A percentile compares a stretch with the other conserved stretches of the same genome.
phyloP scores from a whole-genome alignment of 2,888 invertebrate species.

The Drosophila tanythrix region DNA sequence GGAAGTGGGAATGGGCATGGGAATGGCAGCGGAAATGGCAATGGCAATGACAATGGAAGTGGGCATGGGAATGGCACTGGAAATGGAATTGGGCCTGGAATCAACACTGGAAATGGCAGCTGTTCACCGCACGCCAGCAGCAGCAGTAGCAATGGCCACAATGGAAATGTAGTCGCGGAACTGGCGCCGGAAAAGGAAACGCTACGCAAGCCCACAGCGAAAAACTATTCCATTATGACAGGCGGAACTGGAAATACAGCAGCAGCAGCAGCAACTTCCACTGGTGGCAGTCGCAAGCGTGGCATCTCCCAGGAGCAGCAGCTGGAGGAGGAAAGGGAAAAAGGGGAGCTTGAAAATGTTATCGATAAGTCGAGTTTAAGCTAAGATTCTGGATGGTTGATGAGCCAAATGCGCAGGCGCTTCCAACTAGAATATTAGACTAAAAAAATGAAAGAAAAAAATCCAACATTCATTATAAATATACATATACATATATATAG shows the following conservation, averaged over 20 bases:
- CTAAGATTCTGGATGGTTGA: conserved; percentile 8
- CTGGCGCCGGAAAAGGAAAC: conserved; percentile 43
- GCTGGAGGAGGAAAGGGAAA: conserved; percentile 28
- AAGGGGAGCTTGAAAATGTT: conserved; percentile 30
- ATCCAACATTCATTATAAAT: conserved; percentile 42
- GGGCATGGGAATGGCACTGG: conserved; percentile 18
- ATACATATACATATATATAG: conserved; percentile 12
- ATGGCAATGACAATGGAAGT: conserved; percentile 23
- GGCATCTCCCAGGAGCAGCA: conserved; percentile 27
- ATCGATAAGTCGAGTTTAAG: conserved; percentile 24
- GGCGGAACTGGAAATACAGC: conserved; percentile 32
- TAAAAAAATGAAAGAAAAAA: conserved; percentile 19
- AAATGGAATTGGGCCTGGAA: conserved; percentile 21
- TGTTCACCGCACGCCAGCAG: conserved; percentile 48
- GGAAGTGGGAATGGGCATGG: conserved; percentile 18
- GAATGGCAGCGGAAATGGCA: conserved; percentile 8
- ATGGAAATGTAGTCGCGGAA: conserved; percentile 24
- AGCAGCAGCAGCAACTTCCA: conserved; percentile 1
- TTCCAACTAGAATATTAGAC: conserved; percentile 44
- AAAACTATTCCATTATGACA: conserved; percentile 81
- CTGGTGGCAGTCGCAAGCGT: conserved; percentile 48
- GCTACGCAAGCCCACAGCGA: conserved; percentile 50
- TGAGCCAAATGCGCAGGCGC: conserved; percentile 63
- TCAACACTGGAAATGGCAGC: conserved; percentile 6
- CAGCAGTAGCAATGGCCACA: conserved; percentile 34